Percentiles rank a stretch among this genome's conserved stretches.
phyloP scores from a whole-genome alignment of 2,113 vertebrate genomes.

The Lycaon pictus region DNA sequence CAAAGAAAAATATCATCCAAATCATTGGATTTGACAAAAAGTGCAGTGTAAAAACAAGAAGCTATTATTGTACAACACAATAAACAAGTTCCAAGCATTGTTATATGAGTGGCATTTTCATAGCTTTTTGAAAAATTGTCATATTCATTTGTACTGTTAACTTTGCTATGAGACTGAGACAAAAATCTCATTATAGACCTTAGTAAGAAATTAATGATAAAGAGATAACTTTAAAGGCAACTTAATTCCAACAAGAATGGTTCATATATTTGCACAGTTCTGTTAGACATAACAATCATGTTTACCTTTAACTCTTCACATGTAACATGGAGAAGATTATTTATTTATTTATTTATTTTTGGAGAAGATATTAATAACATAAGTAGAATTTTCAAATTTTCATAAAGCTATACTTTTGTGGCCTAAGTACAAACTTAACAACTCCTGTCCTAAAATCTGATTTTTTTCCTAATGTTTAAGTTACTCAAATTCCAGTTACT shows the following conservation, averaged over 20 bases:
- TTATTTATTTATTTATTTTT: too few relatives aligned
- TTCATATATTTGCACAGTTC: constrained; percentile 44
- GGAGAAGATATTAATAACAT: background rate
- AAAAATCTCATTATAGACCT: constrained; percentile 10
- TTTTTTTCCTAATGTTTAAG: background rate
- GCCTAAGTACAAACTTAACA: background rate
- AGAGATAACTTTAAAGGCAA: constrained; percentile 55
- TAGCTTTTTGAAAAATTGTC: constrained; percentile 60
- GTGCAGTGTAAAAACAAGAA: constrained; percentile 26
- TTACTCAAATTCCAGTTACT: background rate
- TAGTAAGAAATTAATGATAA: constrained; percentile 33
- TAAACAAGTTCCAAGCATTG: background rate
- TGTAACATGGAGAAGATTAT: background rate
- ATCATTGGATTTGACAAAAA: constrained; percentile 49
- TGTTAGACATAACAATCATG: background rate
- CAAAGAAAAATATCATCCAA: constrained; percentile 30
- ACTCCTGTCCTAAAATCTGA: constrained; percentile 6
- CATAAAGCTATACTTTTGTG: background rate
- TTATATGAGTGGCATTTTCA: constrained; percentile 21
- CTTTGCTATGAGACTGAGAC: background rate
- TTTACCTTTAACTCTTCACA: constrained; percentile 21
- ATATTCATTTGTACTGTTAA: constrained; percentile 1
- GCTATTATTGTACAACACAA: background rate
- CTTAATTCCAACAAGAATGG: constrained; percentile 1
- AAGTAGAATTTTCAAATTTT: constrained; percentile 11